Percentiles rank a stretch among this genome's conserved stretches.
Evolutionary conservation across 2,797 vertebrate genomes (phyloP).

Genomic region (Caiman crocodilus): DNA sequence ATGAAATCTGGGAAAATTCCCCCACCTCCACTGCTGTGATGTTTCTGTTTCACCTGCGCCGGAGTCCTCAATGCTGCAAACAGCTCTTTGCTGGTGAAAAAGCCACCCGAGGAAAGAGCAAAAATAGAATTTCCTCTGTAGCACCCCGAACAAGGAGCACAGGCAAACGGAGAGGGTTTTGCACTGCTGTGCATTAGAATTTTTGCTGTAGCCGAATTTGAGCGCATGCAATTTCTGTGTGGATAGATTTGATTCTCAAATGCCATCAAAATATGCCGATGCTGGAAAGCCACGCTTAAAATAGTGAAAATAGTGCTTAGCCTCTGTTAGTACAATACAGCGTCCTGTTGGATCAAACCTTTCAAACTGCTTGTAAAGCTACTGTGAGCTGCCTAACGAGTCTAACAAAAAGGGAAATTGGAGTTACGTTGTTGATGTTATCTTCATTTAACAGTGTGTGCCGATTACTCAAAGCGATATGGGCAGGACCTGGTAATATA

Average conservation of each 20-base stretch:
- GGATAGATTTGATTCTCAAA: not conserved
- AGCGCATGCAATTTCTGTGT: not conserved
- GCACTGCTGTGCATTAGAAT: not conserved
- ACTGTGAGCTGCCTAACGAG: constrained; percentile 52
- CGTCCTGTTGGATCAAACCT: constrained; percentile 85
- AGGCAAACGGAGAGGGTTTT: not conserved
- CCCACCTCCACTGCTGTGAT: not conserved
- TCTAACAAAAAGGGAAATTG: constrained; percentile 72
- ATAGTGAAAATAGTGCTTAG: constrained; percentile 60
- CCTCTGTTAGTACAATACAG: constrained; percentile 87
- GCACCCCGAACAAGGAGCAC: not conserved
- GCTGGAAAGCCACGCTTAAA: rapidly evolving
- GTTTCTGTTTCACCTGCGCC: no score
- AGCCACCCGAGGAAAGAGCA: not conserved
- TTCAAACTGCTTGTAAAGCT: constrained; percentile 67
- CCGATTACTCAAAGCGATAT: constrained; percentile 99
- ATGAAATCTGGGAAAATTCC: rapidly evolving
- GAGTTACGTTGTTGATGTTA: constrained; percentile 82
- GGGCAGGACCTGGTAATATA: constrained; percentile 99
- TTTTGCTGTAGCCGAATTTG: not conserved
- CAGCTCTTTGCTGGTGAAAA: not conserved
- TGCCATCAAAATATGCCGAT: not conserved
- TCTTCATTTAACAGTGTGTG: constrained; percentile 95
- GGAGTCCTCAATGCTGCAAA: not conserved
- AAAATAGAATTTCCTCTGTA: not conserved